Base-by-base conservation (phyloP, 2,888 invertebrate genomes). In the Dasysyrphus albostriatus region DNA sequence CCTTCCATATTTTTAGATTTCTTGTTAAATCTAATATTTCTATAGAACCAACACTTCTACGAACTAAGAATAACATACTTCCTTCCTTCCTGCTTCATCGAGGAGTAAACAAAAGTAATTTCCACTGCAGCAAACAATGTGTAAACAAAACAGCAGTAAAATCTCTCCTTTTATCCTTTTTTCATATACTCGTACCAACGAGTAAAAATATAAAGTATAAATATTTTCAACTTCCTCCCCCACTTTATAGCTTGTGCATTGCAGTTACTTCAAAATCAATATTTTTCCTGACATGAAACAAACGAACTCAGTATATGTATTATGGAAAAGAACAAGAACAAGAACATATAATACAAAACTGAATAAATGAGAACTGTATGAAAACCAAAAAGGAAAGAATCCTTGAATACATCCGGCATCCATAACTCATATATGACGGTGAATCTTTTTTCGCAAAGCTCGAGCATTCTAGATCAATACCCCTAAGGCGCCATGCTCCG, bases 241-340 rank as follows among this genome's bases (percentile, higher is more conserved):
- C 58, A 47, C 65, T 63, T 65, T 24, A 24, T 59, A 49, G 49
- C 65, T 44, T 42, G 42, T 72, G 39, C 78, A 67, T 61, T 80
- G 59, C 82, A 82, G 82, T 77, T 63, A 82, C 85, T 81, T 81
- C 69, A 82, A 85, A 85, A 81, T 81, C 67, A 85, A 85, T 81
- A 85, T 81, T 85, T 81, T 77, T 73, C 81, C 72, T 85, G 76
- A 77, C 37, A 72, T 51, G 39, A 69, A 61, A 61, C 61, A 83
- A 49, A 69, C 69, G 54, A 69, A 29, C 6, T n/a, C 61, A 16
- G 34, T 16, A 37, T 59, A 39, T 24, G 16, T 10, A 12, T 59
- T 32, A 59, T 59, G 61, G 24, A 61, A 61, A 61, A 37, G 61
- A 61, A 61, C 61, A 63, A 63, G 37, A 24, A 51, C 19, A 51